These are phyloP conservation scores for Eudasyphora cyanicolor DNA, from an alignment of 2,888 invertebrate genomes.

Conservation along the genomic window DNA sequence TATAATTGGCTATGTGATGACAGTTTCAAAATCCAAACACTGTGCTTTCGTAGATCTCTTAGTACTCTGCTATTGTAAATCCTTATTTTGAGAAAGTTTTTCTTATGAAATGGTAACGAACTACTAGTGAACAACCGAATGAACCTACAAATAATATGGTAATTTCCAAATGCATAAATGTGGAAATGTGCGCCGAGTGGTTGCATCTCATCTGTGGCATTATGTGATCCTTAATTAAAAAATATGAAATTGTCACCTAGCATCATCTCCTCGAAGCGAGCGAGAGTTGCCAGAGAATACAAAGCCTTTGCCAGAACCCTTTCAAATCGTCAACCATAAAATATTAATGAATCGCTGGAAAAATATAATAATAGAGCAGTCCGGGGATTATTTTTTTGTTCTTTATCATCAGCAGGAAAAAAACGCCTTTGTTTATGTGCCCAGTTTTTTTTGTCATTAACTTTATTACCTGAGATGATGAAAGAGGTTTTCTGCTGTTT, in stretches of 20 bases:
- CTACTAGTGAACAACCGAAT: too few relatives aligned
- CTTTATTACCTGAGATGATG: slow-evolving; percentile 56
- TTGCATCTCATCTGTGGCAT: not conserved
- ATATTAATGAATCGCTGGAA: slow-evolving; percentile 58
- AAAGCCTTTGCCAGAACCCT: too few relatives aligned
- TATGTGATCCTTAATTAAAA: slow-evolving; percentile 62
- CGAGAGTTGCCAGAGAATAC: slow-evolving; percentile 4
- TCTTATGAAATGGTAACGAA: not conserved
- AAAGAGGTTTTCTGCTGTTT: not conserved
- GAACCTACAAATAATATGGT: slow-evolving; percentile 6
- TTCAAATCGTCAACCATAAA: slow-evolving; percentile 57
- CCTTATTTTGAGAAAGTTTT: not conserved
- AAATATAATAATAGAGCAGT: not conserved
- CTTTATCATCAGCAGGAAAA: slow-evolving; percentile 29
- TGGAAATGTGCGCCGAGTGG: not conserved
- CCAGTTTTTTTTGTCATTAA: slow-evolving; percentile 61
- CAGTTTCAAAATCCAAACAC: too few relatives aligned
- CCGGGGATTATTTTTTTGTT: slow-evolving; percentile 28
- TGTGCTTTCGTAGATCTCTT: too few relatives aligned
- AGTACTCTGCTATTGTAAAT: too few relatives aligned
- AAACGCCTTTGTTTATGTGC: slow-evolving; percentile 55
- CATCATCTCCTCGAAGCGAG: not conserved
- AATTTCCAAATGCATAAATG: slow-evolving; percentile 4
- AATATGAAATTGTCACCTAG: slow-evolving; percentile 60
- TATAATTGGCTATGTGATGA: too few relatives aligned